Evolutionary conservation across 2,797 vertebrate genomes (phyloP), one percentile per base, ranked within the genome.

Genomic region (Delichon dasypus): DNA sequence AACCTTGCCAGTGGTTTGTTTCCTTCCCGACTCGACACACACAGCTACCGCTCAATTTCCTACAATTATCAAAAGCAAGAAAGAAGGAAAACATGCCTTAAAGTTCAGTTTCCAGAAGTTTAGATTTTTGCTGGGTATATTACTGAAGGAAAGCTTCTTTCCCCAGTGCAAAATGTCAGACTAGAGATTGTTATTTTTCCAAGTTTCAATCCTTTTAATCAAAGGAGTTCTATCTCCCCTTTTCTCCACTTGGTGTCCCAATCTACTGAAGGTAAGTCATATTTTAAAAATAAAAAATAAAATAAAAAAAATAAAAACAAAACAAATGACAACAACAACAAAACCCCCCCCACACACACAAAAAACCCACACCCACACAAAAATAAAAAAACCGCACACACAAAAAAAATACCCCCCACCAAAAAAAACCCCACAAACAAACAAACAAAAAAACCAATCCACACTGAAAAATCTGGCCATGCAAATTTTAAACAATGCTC

Each of bases 1-100:
- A 95, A 53, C 21, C 38, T 67, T 67, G 65, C 53, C 68, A 76
- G 68, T 22, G 15, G 57, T 67, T 94, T 76, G 61, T 23, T 89
- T 88, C 85, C 82, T 77, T 95, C 78, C 91, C 1, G 0, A 57
- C 57, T 71, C 2, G 2, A 92, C 71, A 51, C 42, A 62, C 79
- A 55, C 44, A 73, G 64, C 57, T 67, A 77, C 75, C 26, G 67
- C 40, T 68, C 30, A 3, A 64, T 72, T 95, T 95, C 87, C 91
- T 93, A 77, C 85, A 94, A 89, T 89, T 93, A 94, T 65, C 42
- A 85, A 64, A 67, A 34, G 21, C 48, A 74, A 85, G 38, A 36
- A 65, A 55, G 38, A 29, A 32, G 21, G 70, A 74, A 83, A 91
- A 38, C 38, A n/a, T 17, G 25, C 32, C 53, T 61, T 53, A 57